A percentile compares a stretch with the other conserved stretches of the same genome.
Evolutionary conservation across 2,113 vertebrate genomes (phyloP).

Genomic region (Helogale parvula): DNA sequence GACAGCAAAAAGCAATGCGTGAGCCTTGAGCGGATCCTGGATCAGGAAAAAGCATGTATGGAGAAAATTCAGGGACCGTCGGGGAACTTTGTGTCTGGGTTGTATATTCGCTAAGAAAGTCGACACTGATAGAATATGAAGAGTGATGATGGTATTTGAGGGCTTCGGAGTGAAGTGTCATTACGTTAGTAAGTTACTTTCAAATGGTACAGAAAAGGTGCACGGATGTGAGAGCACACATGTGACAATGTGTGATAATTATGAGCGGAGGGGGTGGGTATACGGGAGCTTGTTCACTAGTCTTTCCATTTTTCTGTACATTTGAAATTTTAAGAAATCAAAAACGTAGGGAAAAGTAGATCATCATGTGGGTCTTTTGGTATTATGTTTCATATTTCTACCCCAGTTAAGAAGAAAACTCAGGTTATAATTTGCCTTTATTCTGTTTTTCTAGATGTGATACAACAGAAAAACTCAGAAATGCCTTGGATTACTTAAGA

Average conservation of each 20-base stretch:
- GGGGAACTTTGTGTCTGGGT: not conserved
- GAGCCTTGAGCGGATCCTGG: not conserved
- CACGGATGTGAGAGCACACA: not conserved
- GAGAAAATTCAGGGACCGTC: not conserved
- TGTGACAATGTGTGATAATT: not conserved
- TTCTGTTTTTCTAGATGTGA: conserved; percentile 92
- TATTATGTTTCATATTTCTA: conserved; percentile 49
- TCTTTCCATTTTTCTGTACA: not conserved
- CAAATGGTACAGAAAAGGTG: not conserved
- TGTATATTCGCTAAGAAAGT: not conserved
- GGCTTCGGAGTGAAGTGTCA: not conserved
- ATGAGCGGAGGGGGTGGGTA: not conserved
- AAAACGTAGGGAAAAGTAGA: not conserved
- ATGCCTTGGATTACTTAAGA: conserved; percentile 98
- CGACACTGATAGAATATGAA: not conserved
- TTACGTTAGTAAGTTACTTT: not conserved
- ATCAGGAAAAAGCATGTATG: not conserved
- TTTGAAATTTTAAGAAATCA: not conserved
- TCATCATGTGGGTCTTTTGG: not conserved
- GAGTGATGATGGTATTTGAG: not conserved
- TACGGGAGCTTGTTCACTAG: not conserved
- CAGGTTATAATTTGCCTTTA: conserved; percentile 71
- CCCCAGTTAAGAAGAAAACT: not conserved
- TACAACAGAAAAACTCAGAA: conserved; percentile 97
- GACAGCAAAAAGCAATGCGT: not conserved